Percentiles rank a stretch among this genome's conserved stretches.
These are phyloP conservation scores for Malurus leucopterus DNA, from an alignment of 2,797 vertebrate species.

Conservation along the genomic window DNA sequence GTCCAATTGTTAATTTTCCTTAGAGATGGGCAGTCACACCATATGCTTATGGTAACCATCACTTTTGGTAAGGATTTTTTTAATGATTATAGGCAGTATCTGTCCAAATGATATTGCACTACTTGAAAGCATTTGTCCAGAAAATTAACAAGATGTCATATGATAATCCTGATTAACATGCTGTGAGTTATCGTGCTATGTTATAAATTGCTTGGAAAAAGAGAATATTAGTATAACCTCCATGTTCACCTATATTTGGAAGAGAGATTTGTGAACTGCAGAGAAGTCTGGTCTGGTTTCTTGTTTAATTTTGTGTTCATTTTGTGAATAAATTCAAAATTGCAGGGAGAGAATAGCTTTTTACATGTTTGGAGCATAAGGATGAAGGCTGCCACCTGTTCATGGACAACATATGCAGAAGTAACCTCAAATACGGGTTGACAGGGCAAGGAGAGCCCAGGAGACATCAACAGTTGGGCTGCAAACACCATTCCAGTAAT, in stretches of 20 bases:
- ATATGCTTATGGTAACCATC: neutral
- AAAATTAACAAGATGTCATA: neutral
- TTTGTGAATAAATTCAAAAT: neutral
- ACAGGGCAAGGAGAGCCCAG: neutral
- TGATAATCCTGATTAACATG: neutral
- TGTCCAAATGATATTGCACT: neutral
- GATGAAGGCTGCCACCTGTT: neutral
- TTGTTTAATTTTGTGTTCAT: neutral
- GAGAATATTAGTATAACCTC: neutral
- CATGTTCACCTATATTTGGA: neutral
- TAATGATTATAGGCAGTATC: neutral
- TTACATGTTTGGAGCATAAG: neutral
- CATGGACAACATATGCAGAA: neutral
- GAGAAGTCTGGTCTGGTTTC: neutral
- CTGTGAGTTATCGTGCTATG: neutral
- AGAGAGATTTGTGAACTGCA: neutral
- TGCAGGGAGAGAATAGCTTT: neutral
- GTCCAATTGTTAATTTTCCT: neutral
- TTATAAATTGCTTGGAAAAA: neutral
- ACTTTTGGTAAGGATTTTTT: neutral
- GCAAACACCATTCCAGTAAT: neutral
- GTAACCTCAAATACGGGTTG: neutral
- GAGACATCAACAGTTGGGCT: neutral
- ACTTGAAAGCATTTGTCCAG: neutral
- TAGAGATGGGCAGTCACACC: neutral